A percentile compares a stretch with the other conserved stretches of the same genome.
Conservation (phyloP, 2,888 invertebrate genomes). For the Drosophila sordidapex region DNA sequence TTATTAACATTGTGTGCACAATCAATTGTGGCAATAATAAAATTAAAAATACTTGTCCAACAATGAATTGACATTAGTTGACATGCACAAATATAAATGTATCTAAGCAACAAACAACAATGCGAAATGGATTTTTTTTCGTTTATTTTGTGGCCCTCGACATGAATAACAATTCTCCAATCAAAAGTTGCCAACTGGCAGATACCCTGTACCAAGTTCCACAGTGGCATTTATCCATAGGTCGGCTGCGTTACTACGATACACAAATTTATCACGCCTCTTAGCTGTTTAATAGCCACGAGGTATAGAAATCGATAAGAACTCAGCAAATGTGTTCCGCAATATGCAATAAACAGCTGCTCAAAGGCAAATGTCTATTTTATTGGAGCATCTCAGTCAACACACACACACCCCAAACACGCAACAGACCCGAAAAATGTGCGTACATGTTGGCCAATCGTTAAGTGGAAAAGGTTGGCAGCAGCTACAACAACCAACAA, state of each 20-base stretch:
- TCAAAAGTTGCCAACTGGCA: background rate
- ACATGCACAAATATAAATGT: background rate
- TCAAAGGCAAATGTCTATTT: conserved; percentile 50
- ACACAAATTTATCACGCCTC: background rate
- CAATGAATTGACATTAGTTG: conserved; percentile 19
- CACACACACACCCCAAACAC: background rate
- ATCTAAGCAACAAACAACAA: conserved; percentile 3
- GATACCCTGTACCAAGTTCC: background rate
- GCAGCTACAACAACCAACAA: background rate
- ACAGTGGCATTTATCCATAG: background rate
- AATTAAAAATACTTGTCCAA: conserved; percentile 12
- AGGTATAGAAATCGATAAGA: conserved; percentile 39
- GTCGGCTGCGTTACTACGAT: no score
- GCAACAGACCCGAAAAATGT: conserved; percentile 28
- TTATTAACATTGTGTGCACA: conserved; percentile 20
- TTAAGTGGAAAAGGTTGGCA: conserved; percentile 23
- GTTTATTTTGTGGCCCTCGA: background rate
- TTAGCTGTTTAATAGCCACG: background rate
- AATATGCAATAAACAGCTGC: conserved; percentile 51
- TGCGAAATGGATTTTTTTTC: background rate
- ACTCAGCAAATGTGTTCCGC: conserved; percentile 11
- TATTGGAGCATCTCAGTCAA: conserved; percentile 19
- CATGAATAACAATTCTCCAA: background rate
- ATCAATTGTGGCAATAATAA: conserved; percentile 26
- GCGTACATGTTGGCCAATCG: conserved; percentile 45